A percentile compares a stretch with the other conserved stretches of the same genome.
phyloP scores from a whole-genome alignment of 2,113 vertebrate species.

The Tenrec ecaudatus region DNA sequence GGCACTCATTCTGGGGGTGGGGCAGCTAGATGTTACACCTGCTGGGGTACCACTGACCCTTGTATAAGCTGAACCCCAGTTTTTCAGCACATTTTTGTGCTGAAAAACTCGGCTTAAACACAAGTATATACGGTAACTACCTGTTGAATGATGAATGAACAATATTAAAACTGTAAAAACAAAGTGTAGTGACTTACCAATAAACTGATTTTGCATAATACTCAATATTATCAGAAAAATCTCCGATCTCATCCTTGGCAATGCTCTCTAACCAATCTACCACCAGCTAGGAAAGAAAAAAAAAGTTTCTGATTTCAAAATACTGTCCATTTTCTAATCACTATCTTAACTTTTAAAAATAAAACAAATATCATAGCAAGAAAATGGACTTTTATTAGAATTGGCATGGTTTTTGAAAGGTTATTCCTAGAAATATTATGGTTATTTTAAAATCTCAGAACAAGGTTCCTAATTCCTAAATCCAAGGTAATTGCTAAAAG shows the following conservation, averaged over 20 bases:
- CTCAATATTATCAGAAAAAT: constrained; percentile 98
- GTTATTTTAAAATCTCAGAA: constrained; percentile 37
- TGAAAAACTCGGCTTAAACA: no score
- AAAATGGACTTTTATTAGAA: constrained; percentile 17
- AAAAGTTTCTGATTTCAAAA: constrained; percentile 32
- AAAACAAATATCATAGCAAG: constrained; percentile 27
- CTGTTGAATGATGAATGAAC: constrained; percentile 24
- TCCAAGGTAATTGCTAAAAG: constrained; percentile 42
- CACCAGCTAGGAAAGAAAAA: constrained; percentile 90
- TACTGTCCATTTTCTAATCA: constrained; percentile 8
- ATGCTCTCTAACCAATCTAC: constrained; percentile 99
- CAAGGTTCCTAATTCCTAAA: constrained; percentile 15
- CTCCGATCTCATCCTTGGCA: constrained; percentile 96
- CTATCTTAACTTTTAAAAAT: constrained; percentile 36
- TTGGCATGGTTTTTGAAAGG: constrained; percentile 22
- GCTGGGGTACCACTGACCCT: no score
- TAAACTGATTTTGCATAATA: constrained; percentile 98
- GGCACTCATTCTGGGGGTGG: no score
- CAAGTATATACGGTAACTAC: no score
- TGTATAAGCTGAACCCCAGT: no score
- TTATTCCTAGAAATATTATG: constrained; percentile 38
- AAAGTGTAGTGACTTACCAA: constrained; percentile 90
- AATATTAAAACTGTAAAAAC: constrained; percentile 40
- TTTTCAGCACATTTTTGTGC: no score
- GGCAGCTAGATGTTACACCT: no score